Evolutionary conservation across 64 coral and sea anemone species (phyloP).

Genomic region (Cladopsammia gracilis): DNA sequence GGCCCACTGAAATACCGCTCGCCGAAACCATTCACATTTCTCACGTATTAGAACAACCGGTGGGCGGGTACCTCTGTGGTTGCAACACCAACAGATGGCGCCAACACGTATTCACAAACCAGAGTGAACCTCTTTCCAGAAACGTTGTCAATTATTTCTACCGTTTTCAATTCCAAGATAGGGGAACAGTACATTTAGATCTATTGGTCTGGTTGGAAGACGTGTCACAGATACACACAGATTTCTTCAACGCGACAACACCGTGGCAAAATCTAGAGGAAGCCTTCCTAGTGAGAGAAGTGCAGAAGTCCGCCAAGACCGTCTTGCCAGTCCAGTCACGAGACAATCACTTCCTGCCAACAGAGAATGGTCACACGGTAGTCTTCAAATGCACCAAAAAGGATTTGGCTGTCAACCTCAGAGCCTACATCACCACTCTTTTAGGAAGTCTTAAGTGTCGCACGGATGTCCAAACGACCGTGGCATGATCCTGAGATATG

Average conservation of each 20-base stretch:
- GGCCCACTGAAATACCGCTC: not conserved
- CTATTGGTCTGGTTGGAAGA: conserved; percentile 77
- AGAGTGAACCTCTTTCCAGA: not conserved
- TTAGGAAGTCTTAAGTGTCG: conserved; percentile 7
- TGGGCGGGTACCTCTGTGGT: conserved; percentile 36
- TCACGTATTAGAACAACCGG: conserved; percentile 45
- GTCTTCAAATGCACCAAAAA: not conserved
- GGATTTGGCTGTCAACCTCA: not conserved
- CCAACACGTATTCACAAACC: conserved; percentile 29
- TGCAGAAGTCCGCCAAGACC: conserved; percentile 16
- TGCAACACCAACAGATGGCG: conserved; percentile 58
- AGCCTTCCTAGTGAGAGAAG: conserved; percentile 35
- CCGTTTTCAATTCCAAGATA: conserved; percentile 68
- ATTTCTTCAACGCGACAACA: conserved; percentile 6
- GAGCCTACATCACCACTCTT: conserved; percentile 47
- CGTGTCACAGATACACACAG: not conserved
- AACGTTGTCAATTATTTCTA: conserved; percentile 63
- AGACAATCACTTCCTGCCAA: not conserved
- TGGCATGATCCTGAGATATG: conserved; percentile 42
- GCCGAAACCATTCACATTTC: conserved; percentile 52
- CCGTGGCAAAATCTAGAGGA: conserved; percentile 17
- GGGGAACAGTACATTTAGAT: conserved; percentile 65
- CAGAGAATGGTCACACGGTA: not conserved
- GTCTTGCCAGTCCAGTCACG: not conserved
- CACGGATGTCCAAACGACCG: conserved; percentile 63